Evolutionary conservation across 2,113 vertebrate species (phyloP), one percentile per base, ranked within the genome.

Genomic region (Phyllostomus discolor): DNA sequence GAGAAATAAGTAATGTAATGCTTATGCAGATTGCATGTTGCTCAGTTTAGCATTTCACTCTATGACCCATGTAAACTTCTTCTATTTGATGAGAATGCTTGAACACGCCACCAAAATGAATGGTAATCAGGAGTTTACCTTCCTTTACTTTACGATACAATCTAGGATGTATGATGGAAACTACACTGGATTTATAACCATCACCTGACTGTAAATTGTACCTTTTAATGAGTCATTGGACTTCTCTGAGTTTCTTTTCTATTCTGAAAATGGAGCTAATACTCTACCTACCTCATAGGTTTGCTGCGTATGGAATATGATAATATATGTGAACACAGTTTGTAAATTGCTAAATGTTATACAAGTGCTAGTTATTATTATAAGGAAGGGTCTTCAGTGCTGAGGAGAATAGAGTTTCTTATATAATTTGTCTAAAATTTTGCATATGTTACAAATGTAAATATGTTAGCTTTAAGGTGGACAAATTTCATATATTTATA

Each of bases 321-420:
- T 90, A 78, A 85, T 75, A 46, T 54, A 80, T 69, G 7, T 85
- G n/a, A 84, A 96, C 93, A 88, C 41, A 70, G 89, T 83, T 78
- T 79, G 14, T 69, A 80, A 89, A 79, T 95, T 89, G n/a, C 43
- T 93, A 69, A 78, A 28, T 54, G 48, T 83, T 88, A 64, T 43
- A 35, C 28, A 95, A 59, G 76, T 83, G 22, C 26, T 88, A 89
- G 50, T 88, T 92, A 93, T 82, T 85, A 82, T 85, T 84, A 72
- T 1, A 90, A 94, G 84, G 96, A 82, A 92, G 1, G 59, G 26
- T 83, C 14, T 69, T 62, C 85, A 62, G 31, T 92, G 16, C 20
- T 84, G 46, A 90, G 38, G 28, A 46, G 24, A 96, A 75, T n/a
- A 94, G 28, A 83, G 2, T 5, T 90, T 26, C 22, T 94, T 75